Base-by-base conservation (phyloP, 1,140 invertebrate genomes). In the Mizuhopecten yessoensis region DNA sequence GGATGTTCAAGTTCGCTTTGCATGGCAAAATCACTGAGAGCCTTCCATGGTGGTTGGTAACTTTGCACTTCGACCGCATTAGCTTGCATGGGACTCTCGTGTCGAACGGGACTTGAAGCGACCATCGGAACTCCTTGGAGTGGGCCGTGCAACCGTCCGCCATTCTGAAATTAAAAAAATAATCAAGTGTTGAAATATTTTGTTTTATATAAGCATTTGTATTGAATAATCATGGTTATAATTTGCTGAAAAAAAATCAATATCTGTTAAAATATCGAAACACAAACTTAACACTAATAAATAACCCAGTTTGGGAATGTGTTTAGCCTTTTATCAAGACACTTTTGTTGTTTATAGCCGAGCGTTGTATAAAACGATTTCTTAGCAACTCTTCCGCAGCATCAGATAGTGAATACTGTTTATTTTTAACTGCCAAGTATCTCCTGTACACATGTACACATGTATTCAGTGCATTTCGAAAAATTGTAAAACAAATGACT, bases 11-110 rank as follows among this genome's bases (percentile, higher is more conserved):
- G 97, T 96, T 99, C 99, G 1, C 98, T 98, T 96, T 99, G 98
- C 92, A 99, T 97, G 89, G 99, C 99, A 97, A 99, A 99, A 95
- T 99, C 99, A 39, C 98, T 98, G 29, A 99, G 97, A 86, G 99
- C 98, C 97, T 99, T 99, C 99, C 99, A 99, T 57, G 96, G 99
- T 75, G 99, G 99, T 97, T 99, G 99, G 97, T 99, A 99, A 90
- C 98, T 98, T 94, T 99, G 98, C 39, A 99, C 99, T 96, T 99
- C 98, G 45, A 99, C 97, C 13, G 94, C 94, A 89, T 95, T 95
- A 5, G 94, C 95, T 92, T 95, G 95, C 93, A 96, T 94, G 3
- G 93, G 94, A 86, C 95, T 95, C 98, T 99, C 99, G 89, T 99
- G 99, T 39, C 97, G 97, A 0, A 99, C 99, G 11, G 99, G 99